A percentile compares a stretch with the other conserved stretches of the same genome.
Conservation (phyloP, 2,113 vertebrate genomes). For the Conger conger region DNA sequence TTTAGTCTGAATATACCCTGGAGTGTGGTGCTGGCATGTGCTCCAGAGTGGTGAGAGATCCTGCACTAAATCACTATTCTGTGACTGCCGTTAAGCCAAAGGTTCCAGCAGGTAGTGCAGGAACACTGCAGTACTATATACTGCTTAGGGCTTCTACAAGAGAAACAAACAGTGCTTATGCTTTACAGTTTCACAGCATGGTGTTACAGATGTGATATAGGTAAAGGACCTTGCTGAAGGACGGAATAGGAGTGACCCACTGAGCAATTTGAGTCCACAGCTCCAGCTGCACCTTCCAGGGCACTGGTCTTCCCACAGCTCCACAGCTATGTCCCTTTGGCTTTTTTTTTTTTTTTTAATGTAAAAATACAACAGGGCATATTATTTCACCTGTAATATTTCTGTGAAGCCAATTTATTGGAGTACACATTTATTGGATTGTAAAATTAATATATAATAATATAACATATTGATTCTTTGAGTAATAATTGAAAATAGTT, state of each 20-base stretch:
- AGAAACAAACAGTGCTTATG: neutral
- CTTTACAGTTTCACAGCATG: neutral
- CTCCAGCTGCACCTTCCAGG: neutral
- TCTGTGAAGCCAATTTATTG: neutral
- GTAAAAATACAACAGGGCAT: too few species aligned
- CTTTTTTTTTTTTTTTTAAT: neutral
- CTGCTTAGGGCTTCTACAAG: neutral
- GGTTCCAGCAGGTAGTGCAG: neutral
- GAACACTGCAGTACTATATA: neutral
- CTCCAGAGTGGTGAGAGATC: neutral
- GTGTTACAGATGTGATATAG: neutral
- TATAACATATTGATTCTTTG: neutral
- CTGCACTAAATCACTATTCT: neutral
- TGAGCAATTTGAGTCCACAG: neutral
- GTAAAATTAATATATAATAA: neutral
- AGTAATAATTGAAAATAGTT: neutral
- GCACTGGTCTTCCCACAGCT: neutral
- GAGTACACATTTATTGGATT: neutral
- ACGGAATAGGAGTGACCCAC: neutral
- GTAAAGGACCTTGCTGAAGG: neutral
- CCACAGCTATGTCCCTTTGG: neutral
- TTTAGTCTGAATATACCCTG: constrained; percentile 17
- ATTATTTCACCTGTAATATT: neutral
- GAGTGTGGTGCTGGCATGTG: neutral
- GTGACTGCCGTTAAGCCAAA: neutral